Evolutionary conservation across 2,797 vertebrate genomes (phyloP), one percentile per base, ranked within the genome.

Genomic region (Gallinago stenura): DNA sequence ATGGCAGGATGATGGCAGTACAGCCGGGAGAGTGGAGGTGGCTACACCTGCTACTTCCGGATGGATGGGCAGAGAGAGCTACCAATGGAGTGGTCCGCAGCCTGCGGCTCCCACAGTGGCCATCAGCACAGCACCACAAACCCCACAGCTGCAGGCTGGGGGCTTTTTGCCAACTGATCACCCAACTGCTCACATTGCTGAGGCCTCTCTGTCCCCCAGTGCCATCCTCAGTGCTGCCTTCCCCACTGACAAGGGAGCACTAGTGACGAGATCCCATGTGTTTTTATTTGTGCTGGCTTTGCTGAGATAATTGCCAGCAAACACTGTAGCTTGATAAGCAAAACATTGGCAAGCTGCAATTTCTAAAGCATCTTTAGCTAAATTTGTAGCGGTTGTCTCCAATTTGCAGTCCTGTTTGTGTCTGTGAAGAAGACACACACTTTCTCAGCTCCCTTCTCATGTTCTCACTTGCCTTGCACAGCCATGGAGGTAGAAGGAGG

Each of bases 401-500:
- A 95, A 95, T 96, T 97, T 97, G 90, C 95, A 90, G 85, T 69
- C 97, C 81, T 95, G 95, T 97, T 96, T 97, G 95, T 96, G 83
- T 98, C 97, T 97, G 93, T 93, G 84, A 95, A 97, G 97, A 82
- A 97, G 95, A 62, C 71, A 78, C 84, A 92, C 92, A 82, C 79
- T 95, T 95, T 96, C 96, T 96, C 87, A 95, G 95, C 96, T 97
- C 90, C 65, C 60, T 72, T 85, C 96, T 97, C 98, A 92, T 96
- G 98, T 97, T 97, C 89, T 71, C 77, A 98, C 98, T 97, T 95
- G 98, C 79, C 97, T 93, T n/a, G 31, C 61, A 66, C 95, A 96
- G 95, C 93, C 97, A 94, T 96, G 94, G 94, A 97, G 95, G 95
- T 95, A 96, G 93, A 96, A 94, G 95, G 92, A 97, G 97, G 97